phyloP scores from a whole-genome alignment of 2,113 vertebrate genomes.

The Heloderma charlesbogerti region DNA sequence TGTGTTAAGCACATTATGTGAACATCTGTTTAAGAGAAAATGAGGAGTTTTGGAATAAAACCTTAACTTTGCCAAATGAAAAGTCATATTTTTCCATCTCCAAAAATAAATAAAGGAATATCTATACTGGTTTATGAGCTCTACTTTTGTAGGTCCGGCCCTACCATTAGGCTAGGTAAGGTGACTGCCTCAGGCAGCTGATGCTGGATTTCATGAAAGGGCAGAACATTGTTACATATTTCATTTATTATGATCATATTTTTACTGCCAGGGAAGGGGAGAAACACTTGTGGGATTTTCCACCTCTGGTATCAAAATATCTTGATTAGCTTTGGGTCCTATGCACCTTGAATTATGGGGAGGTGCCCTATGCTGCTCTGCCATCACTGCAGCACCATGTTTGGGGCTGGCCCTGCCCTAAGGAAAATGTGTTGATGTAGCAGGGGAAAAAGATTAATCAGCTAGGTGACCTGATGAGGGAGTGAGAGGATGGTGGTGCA shows the following conservation, averaged over 20 bases:
- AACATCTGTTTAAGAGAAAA: conserved; percentile 19
- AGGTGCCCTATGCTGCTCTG: no score
- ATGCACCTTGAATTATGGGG: no score
- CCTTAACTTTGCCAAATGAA: conserved; percentile 14
- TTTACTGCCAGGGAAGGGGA: no score
- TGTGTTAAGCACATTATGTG: conserved; percentile 10
- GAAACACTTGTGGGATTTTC: no score
- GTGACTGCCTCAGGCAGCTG: neutral
- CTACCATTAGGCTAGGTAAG: neutral
- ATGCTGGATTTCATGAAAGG: neutral
- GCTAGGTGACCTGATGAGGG: neutral
- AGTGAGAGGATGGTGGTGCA: neutral
- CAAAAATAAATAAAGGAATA: conserved; percentile 8
- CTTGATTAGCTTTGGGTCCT: no score
- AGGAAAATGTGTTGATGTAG: neutral
- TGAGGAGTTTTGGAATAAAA: neutral
- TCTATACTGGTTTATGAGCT: neutral
- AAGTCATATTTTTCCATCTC: neutral
- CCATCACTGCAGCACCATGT: no score
- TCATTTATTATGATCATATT: neutral
- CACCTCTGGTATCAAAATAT: no score
- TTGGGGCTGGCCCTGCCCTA: neutral
- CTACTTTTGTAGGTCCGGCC: neutral
- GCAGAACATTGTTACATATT: neutral
- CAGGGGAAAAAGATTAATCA: neutral